Evolutionary conservation across 1,140 invertebrate species (phyloP), one percentile per base, ranked within the genome.

Genomic region (Melanaphis sacchari): DNA sequence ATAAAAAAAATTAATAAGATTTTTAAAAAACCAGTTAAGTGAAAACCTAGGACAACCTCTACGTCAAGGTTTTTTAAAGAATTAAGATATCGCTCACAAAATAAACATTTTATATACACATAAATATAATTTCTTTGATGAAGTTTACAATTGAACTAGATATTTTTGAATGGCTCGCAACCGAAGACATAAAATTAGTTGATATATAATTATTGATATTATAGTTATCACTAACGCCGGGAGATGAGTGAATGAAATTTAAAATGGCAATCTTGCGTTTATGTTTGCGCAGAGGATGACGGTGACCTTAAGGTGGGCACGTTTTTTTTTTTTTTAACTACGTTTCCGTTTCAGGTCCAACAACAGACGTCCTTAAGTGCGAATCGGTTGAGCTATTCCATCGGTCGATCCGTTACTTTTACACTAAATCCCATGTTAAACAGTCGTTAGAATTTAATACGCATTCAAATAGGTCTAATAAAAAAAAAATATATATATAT

Each of bases 321-420:
- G 91, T 93, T 84, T 93, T 85, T 40, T 43, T 38, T 49, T 91
- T 91, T 52, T 92, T 43, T 91, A 36, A 52, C 26, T 66, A n/a
- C 46, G 81, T 93, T 93, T 93, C 91, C 91, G 91, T 93, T 82
- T 93, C 59, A 40, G 31, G 66, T 81, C 43, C 43, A 46, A 43
- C 76, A 82, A 8, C 91, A 54, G 81, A 49, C 91, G 91, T 84
- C n/a, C 76, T 52, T n/a, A 93, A 49, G 46, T 66, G 91, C 81
- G 81, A 82, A 84, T 54, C 43, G 49, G 91, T 40, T 31, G 15
- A 84, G 54, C 76, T n/a, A 24, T 46, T 41, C 89, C 36, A 38
- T 41, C 38, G 81, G 90, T 43, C 41, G 81, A 84, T 93, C 91
- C 81, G 76, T 93, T 84, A 93, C 21, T 84, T 54, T 49, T 11